Percentiles rank a stretch among this genome's conserved stretches.
phyloP scores from a whole-genome alignment of 2,113 vertebrate genomes.

The Zosterops hypoxanthus region DNA sequence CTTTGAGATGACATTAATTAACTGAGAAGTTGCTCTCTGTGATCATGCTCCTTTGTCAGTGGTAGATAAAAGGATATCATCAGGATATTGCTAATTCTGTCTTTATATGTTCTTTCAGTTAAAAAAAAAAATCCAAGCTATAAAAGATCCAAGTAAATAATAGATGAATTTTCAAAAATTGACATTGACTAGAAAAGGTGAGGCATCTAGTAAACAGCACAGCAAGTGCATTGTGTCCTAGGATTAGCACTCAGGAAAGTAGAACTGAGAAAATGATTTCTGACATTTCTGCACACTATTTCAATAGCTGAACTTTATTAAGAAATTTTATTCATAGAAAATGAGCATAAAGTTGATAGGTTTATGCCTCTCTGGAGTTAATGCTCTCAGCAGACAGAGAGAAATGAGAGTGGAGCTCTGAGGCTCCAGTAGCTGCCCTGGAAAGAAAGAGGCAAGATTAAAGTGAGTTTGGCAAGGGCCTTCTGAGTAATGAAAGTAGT shows the following conservation, averaged over 20 bases:
- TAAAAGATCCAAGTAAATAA: background rate
- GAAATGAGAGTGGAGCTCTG: background rate
- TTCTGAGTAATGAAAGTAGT: background rate
- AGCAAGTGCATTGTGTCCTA: background rate
- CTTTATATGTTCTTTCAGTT: background rate
- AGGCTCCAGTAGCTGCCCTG: background rate
- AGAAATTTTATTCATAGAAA: background rate
- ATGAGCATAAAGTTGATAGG: background rate
- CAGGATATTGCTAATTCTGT: background rate
- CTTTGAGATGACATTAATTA: slow-evolving; percentile 29
- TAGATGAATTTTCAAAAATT: background rate
- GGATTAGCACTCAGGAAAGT: background rate
- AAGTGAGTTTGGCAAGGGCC: background rate
- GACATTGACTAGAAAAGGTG: background rate
- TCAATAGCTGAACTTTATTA: background rate
- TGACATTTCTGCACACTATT: background rate
- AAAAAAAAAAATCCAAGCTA: background rate
- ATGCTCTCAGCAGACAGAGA: background rate
- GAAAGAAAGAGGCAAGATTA: background rate
- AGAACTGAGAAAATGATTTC: background rate
- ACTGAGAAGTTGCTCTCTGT: background rate
- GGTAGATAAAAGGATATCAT: slow-evolving; percentile 2
- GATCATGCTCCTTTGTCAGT: background rate
- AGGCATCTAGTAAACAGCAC: background rate
- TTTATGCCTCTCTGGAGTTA: background rate